A percentile compares a stretch with the other conserved stretches of the same genome.
Evolutionary conservation across 2,797 vertebrate species (phyloP).

Genomic region (Chaetodon trifasciatus): DNA sequence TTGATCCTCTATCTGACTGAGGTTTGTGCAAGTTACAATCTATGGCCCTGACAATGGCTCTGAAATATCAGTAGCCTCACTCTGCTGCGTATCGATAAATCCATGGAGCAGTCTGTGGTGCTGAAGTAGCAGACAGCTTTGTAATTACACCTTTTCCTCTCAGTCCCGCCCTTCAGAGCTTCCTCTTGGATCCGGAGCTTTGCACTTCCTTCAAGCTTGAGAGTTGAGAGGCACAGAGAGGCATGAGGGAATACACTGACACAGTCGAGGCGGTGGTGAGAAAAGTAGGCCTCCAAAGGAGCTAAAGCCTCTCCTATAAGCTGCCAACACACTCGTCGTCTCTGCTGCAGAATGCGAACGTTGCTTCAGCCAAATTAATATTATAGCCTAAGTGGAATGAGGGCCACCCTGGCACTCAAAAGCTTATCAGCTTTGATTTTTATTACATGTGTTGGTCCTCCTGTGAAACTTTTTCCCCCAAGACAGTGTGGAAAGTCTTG

Average conservation of each 20-base stretch:
- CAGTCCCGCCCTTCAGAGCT: too few relatives aligned
- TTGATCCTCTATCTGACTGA: not conserved
- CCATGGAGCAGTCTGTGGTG: too few relatives aligned
- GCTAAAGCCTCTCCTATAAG: not conserved
- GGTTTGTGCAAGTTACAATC: too few relatives aligned
- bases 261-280: not conserved
- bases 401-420: slow-evolving; percentile 4
- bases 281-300: not conserved
- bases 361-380: slow-evolving; percentile 8
- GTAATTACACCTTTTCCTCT: too few relatives aligned
- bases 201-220: not conserved
- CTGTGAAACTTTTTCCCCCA: slow-evolving; percentile 3
- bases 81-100: too few relatives aligned
- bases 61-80: too few relatives aligned
- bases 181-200: not conserved
- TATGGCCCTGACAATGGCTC: too few relatives aligned
- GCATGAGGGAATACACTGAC: not conserved
- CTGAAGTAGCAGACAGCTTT: too few relatives aligned
- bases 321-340: not conserved
- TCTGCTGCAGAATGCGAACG: not conserved
- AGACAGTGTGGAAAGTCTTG: slow-evolving; percentile 9
- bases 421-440: slow-evolving; percentile 20
- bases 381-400: not conserved
- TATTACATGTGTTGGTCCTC: slow-evolving; percentile 13
- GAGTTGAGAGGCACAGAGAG: not conserved